These are phyloP conservation scores for Melieria picta DNA, from an alignment of 2,888 invertebrate genomes.

Conservation along the genomic window DNA sequence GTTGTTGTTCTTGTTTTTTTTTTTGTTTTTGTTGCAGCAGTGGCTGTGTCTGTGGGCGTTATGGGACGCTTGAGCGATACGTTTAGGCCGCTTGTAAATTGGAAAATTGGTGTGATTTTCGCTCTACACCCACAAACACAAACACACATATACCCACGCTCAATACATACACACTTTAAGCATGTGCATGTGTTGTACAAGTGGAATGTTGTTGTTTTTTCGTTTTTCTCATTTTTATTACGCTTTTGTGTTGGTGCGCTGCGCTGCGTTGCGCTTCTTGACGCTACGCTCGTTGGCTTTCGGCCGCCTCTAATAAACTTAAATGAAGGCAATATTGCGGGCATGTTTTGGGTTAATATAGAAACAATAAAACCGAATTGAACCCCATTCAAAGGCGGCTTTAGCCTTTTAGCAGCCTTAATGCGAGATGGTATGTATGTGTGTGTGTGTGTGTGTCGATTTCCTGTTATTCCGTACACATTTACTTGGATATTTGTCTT, in stretches of 20 bases:
- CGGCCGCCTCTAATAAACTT: slow-evolving; percentile 58
- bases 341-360: slow-evolving; percentile 62
- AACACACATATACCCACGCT: neutral
- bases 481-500: neutral
- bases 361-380: slow-evolving; percentile 63
- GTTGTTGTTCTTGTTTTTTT: neutral
- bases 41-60: slow-evolving; percentile 34
- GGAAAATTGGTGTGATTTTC: slow-evolving; percentile 55
- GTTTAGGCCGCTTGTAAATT: slow-evolving; percentile 58
- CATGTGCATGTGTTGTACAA: neutral
- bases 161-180: neutral
- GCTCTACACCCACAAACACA: slow-evolving; percentile 3
- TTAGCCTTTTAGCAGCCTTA: neutral
- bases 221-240: slow-evolving; percentile 49
- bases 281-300: slow-evolving; percentile 25
- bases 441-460: slow-evolving; percentile 13
- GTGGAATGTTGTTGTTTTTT: slow-evolving; percentile 43
- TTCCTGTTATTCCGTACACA: neutral
- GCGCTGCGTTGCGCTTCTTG: too few relatives aligned
- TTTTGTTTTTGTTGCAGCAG: slow-evolving; percentile 30
- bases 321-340: slow-evolving; percentile 64
- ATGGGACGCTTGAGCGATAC: slow-evolving; percentile 33
- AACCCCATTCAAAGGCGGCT: slow-evolving; percentile 43
- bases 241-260: slow-evolving; percentile 33
- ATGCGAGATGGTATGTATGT: slow-evolving; percentile 26